These are phyloP conservation scores for Amorpha juglandis DNA, from an alignment of 2,888 invertebrate genomes.

Conservation along the genomic window DNA sequence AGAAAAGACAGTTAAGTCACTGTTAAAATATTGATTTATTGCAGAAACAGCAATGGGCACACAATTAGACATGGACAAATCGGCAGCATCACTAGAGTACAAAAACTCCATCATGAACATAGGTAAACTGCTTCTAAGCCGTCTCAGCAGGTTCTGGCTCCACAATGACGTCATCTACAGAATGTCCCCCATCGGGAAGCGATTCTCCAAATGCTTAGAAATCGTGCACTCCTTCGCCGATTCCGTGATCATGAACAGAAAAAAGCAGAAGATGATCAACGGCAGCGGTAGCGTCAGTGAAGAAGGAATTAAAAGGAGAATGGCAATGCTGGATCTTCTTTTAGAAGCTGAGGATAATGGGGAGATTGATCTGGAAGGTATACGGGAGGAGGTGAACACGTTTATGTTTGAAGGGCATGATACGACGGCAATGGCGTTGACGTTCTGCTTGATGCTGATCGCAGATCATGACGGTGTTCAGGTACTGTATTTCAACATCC, in stretches of 20 bases:
- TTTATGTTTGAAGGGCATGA: slow-evolving; percentile 87
- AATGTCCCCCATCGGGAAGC: slow-evolving; percentile 40
- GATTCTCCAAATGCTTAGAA: slow-evolving; percentile 1
- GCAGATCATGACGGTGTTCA: slow-evolving; percentile 58
- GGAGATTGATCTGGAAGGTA: slow-evolving; percentile 82
- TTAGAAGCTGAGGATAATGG: slow-evolving; percentile 82
- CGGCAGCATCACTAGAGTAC: slow-evolving; percentile 67
- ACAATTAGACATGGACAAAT: slow-evolving; percentile 66
- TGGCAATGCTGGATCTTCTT: slow-evolving; percentile 86
- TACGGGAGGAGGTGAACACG: slow-evolving; percentile 88
- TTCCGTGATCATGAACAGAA: slow-evolving; percentile 17
- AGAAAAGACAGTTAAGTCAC: no score
- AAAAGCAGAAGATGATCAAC: neutral
- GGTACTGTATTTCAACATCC: slow-evolving; percentile 34
- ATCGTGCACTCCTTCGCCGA: slow-evolving; percentile 19
- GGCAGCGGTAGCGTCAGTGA: neutral
- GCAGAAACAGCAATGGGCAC: slow-evolving; percentile 86
- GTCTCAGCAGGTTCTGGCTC: slow-evolving; percentile 80
- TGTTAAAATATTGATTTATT: slow-evolving; percentile 25
- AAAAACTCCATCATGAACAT: slow-evolving; percentile 22
- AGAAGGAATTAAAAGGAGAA: slow-evolving; percentile 60
- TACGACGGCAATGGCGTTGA: slow-evolving; percentile 50
- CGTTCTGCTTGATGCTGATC: slow-evolving; percentile 66
- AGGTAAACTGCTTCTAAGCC: slow-evolving; percentile 42
- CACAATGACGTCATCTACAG: slow-evolving; percentile 79